Base-by-base conservation (phyloP, 2,113 vertebrate genomes). In the Trematocara zebra region DNA sequence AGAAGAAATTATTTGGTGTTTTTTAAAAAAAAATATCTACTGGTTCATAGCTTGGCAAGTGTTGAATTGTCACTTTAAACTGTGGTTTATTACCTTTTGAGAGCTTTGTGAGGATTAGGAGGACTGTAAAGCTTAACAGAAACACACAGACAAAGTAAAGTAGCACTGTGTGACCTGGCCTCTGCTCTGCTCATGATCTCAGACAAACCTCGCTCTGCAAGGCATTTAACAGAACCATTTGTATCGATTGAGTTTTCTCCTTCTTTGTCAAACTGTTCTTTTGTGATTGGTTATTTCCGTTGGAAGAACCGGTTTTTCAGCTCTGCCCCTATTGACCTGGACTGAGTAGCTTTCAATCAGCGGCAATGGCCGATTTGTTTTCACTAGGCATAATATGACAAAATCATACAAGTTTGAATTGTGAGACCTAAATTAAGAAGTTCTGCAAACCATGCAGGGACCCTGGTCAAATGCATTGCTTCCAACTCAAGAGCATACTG, bases 61-160 rank as follows among this genome's bases (percentile, higher is more conserved):
- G 87, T 89, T 83, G 82, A 90, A 93, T 95, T 94, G 91, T 90
- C 82, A 91, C 92, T 89, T 92, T 88, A 92, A 94, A 93, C 94
- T 78, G 89, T 72, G 28, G 90, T 94, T 94, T 84, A 84, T 93
- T 92, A 93, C 88, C 72, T 90, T 93, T 90, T 78, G 84, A 89
- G 74, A 85, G 79, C 85, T 93, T 88, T 44, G 52, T 90, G 80
- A 94, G 91, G 93, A 91, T 94, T 93, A 91, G 87, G 82, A 89
- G 84, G 91, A 93, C 78, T 89, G 82, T 84, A 81, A 88, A 88
- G 90, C 91, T 91, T 84, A 89, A 87, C 57, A 74, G 83, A 90
- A 90, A 86, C 37, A 81, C 37, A 89, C 82, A 86, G 37, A 88
- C 85, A 84, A 92, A 92, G 91, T 93, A 88, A 91, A 93, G 85